Base-by-base conservation (phyloP, 1,140 invertebrate species). In the Papilio xuthus region DNA sequence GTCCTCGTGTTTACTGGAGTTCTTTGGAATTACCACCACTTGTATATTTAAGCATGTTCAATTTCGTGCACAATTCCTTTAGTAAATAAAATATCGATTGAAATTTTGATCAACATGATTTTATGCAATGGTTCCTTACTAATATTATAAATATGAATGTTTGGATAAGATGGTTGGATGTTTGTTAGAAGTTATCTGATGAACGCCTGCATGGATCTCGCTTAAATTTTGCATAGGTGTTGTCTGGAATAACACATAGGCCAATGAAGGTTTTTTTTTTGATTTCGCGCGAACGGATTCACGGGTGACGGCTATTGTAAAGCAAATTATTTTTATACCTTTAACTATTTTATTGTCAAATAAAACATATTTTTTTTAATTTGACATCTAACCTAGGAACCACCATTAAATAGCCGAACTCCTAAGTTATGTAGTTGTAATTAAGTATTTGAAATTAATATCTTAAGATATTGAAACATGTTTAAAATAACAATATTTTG, bases 1-100 rank as follows among this genome's bases (percentile, higher is more conserved):
- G 32, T 67, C 60, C 15, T 4, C 60, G 13, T 28, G 26, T 67
- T 67, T 67, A 32, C 12, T 26, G 23, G 26, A 28, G 60, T 67
- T 67, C 60, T 67, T 67, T 67, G 60, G 60, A 67, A 67, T 67
- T 67, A 67, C 60, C 60, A 67, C 26, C 60, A 28, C 60, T 67
- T 67, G 32, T 67, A 32, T 15, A 67, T 60, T 60, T 60, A 53
- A 53, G 2, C 50, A n/a, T 20, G 50, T 53, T 20, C 50, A 53
- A 53, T 53, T 53, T 53, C 50, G 50, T 53, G 50, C 50, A 53
- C n/a, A 53, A 53, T 53, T 53, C 18, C 18, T 53, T 53, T 10
- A 20, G 20, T 53, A 53, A 53, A 53, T 53, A 53, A 53, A 20
- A 53, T 53, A 1, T 53, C 0, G 6, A 20, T 20, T 53, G 6